Percentiles rank a stretch among this genome's conserved stretches.
phyloP scores from a whole-genome alignment of 2,888 invertebrate species.

The Cinara cedri region DNA sequence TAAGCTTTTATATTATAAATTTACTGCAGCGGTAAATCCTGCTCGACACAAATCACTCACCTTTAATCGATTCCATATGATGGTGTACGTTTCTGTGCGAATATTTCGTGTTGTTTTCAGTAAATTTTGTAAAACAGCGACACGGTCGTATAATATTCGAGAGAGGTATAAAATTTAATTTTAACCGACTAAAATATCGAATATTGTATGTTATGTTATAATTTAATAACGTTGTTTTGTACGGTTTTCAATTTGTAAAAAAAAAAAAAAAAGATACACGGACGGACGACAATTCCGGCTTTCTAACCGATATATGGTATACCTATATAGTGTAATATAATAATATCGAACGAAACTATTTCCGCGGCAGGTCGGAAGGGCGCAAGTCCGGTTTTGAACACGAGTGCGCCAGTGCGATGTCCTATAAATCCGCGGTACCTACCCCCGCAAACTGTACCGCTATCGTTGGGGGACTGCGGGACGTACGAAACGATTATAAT shows the following conservation, averaged over 20 bases:
- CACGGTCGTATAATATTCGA: no score
- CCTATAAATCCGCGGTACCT: constrained; percentile 19
- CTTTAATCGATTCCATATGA: constrained; percentile 7
- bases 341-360: constrained; percentile 1
- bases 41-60: neutral
- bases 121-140: no score
- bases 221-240: neutral
- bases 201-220: neutral
- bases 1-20: no score
- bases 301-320: no score
- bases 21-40: neutral
- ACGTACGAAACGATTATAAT: no score
- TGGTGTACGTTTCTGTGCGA: neutral
- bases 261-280: neutral
- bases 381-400: constrained; percentile 39
- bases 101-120: neutral
- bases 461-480: no score
- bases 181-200: no score
- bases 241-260: neutral
- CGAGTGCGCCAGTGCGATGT: constrained; percentile 49
- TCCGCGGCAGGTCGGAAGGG: constrained; percentile 6
- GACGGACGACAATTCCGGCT: no score
- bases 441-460: neutral
- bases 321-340: no score
- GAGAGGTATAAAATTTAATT: no score